Evolutionary conservation across 2,888 invertebrate genomes (phyloP).

Genomic region (Mimas tiliae): DNA sequence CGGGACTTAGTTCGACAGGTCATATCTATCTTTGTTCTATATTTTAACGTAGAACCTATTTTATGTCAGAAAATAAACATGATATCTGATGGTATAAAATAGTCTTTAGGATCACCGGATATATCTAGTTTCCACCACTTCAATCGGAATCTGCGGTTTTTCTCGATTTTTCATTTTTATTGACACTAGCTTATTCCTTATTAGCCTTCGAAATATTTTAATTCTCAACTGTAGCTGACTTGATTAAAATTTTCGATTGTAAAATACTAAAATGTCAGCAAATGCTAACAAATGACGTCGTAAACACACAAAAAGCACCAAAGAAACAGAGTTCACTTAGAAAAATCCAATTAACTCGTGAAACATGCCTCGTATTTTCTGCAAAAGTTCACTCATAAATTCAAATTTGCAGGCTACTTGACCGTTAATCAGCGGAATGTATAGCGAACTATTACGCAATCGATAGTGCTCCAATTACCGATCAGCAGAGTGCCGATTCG

Average conservation of each 20-base stretch:
- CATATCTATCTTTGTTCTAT: slow-evolving; percentile 7
- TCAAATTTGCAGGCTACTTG: slow-evolving; percentile 25
- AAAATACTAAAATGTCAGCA: too few relatives aligned
- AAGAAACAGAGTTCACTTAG: not conserved
- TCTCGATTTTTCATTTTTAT: not conserved
- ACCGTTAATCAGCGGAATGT: slow-evolving; percentile 36
- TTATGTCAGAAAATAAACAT: not conserved
- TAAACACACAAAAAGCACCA: not conserved
- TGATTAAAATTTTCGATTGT: not conserved
- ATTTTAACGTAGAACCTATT: not conserved
- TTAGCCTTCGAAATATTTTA: not conserved
- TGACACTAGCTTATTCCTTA: not conserved
- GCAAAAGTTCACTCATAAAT: slow-evolving; percentile 25
- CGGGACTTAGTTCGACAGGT: not conserved
- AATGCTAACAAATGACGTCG: too few relatives aligned
- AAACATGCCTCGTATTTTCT: slow-evolving; percentile 8
- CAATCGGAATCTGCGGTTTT: not conserved
- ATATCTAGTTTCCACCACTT: not conserved
- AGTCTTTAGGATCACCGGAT: not conserved
- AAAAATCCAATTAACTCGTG: slow-evolving; percentile 18
- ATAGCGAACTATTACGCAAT: slow-evolving; percentile 61
- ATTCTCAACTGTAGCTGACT: not conserved
- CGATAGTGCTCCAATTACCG: slow-evolving; percentile 69
- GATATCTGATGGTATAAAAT: not conserved
- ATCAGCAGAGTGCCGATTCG: slow-evolving; percentile 57